Base-by-base conservation (phyloP, 1,140 invertebrate genomes). In the Carcinoscorpius rotundicauda region DNA sequence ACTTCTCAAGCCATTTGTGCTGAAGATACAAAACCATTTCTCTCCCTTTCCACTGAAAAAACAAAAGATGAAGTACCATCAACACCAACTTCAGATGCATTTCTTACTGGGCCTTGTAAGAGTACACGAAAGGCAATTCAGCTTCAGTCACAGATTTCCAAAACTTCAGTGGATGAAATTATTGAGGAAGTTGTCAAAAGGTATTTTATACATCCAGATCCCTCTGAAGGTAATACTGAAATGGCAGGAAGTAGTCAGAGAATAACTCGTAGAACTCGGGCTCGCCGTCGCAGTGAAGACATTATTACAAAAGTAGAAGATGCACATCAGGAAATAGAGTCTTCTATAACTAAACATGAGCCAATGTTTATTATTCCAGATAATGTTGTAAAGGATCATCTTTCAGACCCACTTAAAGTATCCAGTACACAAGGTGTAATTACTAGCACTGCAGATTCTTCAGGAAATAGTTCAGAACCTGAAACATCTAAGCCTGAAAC, bases 131-230 rank as follows among this genome's bases (percentile, higher is more conserved):
- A 92, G 75, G 91, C 89, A 2, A 82, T 87, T 63, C 79, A 89
- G 67, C 65, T 73, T 5, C 66, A 64, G 66, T 68, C 66, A 10
- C 68, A 71, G 55, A 49, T 29, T 8, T 68, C 60, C 56, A 68
- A 68, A 52, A 89, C 81, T 61, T 87, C 87, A 0, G 82, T 91
- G 2, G 89, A 92, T 76, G 89, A 93, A 69, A 82, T 87, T 2
- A 91, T 93, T 68, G 91, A 93, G 65, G 89, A 93, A 71, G 87
- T 91, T 3, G 82, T 90, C 0, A 83, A 87, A 68, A 84, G 86
- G 6, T 58, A 71, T 58, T 66, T 66, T 51, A 63, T 71, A 61
- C 29, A 10, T 11, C 51, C 52, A 52, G 53, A 50, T 6, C 56
- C 55, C 8, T 52, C 51, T 10, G 48, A 6, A 67, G 51, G 49